Conservation (phyloP, 2,888 invertebrate genomes). For the Mycalesis mineus region DNA sequence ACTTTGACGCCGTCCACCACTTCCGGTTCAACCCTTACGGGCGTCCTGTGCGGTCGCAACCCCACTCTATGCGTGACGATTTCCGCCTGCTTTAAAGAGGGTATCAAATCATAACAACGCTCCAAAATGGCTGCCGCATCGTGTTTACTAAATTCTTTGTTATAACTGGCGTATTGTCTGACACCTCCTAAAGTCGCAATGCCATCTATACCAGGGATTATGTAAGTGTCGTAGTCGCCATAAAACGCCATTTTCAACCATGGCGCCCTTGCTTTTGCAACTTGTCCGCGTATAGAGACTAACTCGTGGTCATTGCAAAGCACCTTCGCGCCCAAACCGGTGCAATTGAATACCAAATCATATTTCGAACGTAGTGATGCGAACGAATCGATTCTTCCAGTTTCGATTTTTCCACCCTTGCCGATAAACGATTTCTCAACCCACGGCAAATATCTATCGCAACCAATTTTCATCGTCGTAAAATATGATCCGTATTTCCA, state of each 20-base stretch:
- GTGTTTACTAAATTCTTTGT: conserved; percentile 80
- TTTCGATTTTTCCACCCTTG: conserved; percentile 80
- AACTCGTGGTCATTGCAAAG: conserved; percentile 86
- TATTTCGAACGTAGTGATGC: conserved; percentile 77
- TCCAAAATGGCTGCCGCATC: conserved; percentile 88
- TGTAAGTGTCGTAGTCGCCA: conserved; percentile 90
- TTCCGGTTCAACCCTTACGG: conserved; percentile 85
- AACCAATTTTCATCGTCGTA: conserved; percentile 87
- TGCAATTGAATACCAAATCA: conserved; percentile 90
- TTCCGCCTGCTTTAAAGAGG: conserved; percentile 79
- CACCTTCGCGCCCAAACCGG: conserved; percentile 88
- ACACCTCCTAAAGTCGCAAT: conserved; percentile 90
- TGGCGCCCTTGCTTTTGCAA: conserved; percentile 88
- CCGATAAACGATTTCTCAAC: conserved; percentile 79
- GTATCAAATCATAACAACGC: conserved; percentile 86
- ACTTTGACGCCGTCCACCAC: conserved; percentile 72
- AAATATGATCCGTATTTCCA: conserved; percentile 92
- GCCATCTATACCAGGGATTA: conserved; percentile 86
- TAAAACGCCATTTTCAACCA: conserved; percentile 95
- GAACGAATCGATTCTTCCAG: conserved; percentile 78
- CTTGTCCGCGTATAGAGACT: conserved; percentile 90
- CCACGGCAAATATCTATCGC: conserved; percentile 87
- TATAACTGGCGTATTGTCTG: conserved; percentile 88
- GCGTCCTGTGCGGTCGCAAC: conserved; percentile 87
- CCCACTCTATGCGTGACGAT: conserved; percentile 84